These are phyloP conservation scores for Bufo bufo DNA, from an alignment of 2,113 vertebrate genomes.

Conservation along the genomic window DNA sequence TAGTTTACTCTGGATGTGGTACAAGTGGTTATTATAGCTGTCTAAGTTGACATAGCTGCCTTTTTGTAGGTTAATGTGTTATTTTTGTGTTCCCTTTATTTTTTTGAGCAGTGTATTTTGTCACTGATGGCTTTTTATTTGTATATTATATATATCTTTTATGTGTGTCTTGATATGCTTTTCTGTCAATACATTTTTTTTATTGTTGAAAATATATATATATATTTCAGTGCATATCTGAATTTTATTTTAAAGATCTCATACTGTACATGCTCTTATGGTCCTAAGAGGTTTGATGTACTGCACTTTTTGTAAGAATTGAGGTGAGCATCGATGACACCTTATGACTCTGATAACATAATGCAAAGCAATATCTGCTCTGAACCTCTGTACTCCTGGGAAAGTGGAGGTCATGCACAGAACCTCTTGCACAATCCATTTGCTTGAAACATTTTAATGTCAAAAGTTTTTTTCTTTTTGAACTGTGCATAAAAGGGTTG, in stretches of 20 bases:
- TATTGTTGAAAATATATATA: not conserved
- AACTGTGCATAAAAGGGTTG: not conserved
- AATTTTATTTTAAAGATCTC: slow-evolving; percentile 10
- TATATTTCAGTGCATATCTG: not conserved
- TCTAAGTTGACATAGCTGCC: too few relatives aligned
- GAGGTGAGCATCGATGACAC: slow-evolving; percentile 1
- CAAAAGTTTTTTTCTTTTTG: not conserved
- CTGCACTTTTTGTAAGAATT: slow-evolving; percentile 6
- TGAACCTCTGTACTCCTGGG: not conserved
- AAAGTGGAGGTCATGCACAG: slow-evolving; percentile 9
- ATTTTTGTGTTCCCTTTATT: too few relatives aligned
- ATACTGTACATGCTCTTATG: not conserved
- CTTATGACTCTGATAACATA: slow-evolving; percentile 41
- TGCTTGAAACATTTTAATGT: slow-evolving; percentile 27
- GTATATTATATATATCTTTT: too few relatives aligned
- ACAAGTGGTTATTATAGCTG: too few relatives aligned
- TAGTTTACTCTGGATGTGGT: too few relatives aligned
- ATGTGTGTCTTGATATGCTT: not conserved
- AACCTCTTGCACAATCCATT: slow-evolving; percentile 16
- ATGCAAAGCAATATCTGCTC: slow-evolving; percentile 19
- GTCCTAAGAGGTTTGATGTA: not conserved
- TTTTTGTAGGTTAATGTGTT: too few relatives aligned
- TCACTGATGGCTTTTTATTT: too few relatives aligned
- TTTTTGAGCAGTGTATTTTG: too few relatives aligned
- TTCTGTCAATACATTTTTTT: not conserved